Base-by-base conservation (phyloP, 2,888 invertebrate species). In the Drosophila planitibia region DNA sequence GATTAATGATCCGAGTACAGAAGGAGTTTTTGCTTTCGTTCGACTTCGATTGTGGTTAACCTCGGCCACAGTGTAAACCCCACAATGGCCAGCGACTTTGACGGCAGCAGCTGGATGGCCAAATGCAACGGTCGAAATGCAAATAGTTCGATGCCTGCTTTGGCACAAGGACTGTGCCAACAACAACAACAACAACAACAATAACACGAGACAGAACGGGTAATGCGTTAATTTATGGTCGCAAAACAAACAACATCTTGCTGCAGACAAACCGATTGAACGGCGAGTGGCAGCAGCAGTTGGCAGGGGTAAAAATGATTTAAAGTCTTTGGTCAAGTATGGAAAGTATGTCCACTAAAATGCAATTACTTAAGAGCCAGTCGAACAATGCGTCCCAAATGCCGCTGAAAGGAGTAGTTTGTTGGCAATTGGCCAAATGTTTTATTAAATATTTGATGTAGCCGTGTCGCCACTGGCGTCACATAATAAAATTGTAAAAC, bases 401-500 rank as follows among this genome's bases (percentile, higher is more conserved):
- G 28, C 25, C 19, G 30, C 16, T 33, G 60, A 63, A 30, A 49
- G 44, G 12, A 32, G 53, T 25, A 14, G 37, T 32, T 33, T 41
- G 19, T 25, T 41, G 51, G 39, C 47, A 39, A 60, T 70, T 47
- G 51, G 62, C 51, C 57, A 68, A 82, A 79, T 69, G 64, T 79
- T 76, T 73, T 72, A 71, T 80, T 87, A 78, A 85, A 85, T 85
- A 87, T 83, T 85, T 85, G 66, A 85, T 87, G 74, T 41, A 35
- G 62, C n/a, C 66, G 66, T 64, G 60, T 63, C 73, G 60, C 76
- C 75, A 69, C 86, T 64, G 72, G 81, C 91, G 73, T 70, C 90
- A 85, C 85, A 85, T 90, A 91, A 91, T 91, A 92, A 92, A 91
- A 91, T 92, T 91, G 91, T 91, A 92, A 91, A 77, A 92, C 85